Conservation (phyloP, 2,113 vertebrate species). For the Pitta sordida region DNA sequence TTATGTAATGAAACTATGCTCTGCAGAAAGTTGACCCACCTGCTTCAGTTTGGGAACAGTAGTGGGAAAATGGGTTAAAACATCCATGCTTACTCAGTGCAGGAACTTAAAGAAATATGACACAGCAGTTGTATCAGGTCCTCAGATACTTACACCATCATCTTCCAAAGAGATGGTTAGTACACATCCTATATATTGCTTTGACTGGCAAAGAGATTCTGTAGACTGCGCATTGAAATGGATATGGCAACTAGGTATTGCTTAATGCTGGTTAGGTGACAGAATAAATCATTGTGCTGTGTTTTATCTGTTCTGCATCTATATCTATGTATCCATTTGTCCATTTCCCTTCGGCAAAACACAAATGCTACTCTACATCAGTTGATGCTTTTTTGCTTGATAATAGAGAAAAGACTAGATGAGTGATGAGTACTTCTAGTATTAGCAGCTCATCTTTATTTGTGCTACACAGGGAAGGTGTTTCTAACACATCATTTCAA, state of each 20-base stretch:
- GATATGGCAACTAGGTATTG: not conserved
- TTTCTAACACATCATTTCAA: not conserved
- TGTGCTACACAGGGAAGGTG: not conserved
- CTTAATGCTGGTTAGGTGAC: not conserved
- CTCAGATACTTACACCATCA: not conserved
- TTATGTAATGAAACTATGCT: not conserved
- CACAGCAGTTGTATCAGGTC: not conserved
- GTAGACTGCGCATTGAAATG: not conserved
- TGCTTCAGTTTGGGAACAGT: not conserved
- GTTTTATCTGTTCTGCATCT: not conserved
- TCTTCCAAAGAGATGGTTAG: not conserved
- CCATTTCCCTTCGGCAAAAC: not conserved
- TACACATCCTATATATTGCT: too few species aligned
- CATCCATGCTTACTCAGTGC: not conserved
- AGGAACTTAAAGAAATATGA: not conserved
- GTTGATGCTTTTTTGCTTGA: too few species aligned
- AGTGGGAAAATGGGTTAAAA: not conserved
- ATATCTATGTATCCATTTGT: not conserved
- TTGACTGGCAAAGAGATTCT: not conserved
- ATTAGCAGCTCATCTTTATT: not conserved
- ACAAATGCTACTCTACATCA: not conserved
- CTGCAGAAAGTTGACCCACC: not conserved
- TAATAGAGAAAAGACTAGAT: not conserved
- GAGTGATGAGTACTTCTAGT: not conserved
- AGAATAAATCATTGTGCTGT: not conserved